Evolutionary conservation across 2,888 invertebrate genomes (phyloP).

Genomic region (Cheilosia scutellata): DNA sequence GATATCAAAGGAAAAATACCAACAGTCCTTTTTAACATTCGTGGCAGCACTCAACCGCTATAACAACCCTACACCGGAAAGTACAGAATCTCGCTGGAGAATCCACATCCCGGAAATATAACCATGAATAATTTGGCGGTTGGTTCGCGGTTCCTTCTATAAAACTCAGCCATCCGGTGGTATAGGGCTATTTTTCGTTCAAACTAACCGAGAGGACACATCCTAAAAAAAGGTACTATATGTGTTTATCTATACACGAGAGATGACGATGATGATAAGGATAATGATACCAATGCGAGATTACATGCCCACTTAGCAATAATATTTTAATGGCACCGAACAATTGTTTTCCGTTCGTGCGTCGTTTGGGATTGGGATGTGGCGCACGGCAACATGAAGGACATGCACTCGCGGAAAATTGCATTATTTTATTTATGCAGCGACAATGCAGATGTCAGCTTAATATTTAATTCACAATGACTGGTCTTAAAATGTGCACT

Average conservation of each 20-base stretch:
- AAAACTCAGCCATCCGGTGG: slow-evolving; percentile 45
- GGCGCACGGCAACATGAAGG: slow-evolving; percentile 1
- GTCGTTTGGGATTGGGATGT: not conserved
- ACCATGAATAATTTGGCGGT: slow-evolving; percentile 70
- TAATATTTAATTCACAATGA: slow-evolving; percentile 58
- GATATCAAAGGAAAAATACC: slow-evolving; percentile 11
- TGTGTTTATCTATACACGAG: not conserved
- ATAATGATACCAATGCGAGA: slow-evolving; percentile 63
- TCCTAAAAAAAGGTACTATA: not conserved
- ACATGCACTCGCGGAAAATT: slow-evolving; percentile 18
- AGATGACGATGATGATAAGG: slow-evolving; percentile 31
- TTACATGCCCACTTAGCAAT: slow-evolving; percentile 70
- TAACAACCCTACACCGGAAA: slow-evolving; percentile 59
- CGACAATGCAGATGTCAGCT: slow-evolving; percentile 41
- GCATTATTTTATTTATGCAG: not conserved
- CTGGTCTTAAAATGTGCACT: slow-evolving; percentile 49
- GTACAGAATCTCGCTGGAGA: slow-evolving; percentile 65
- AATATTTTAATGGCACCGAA: slow-evolving; percentile 61
- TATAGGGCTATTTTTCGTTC: not conserved
- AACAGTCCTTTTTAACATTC: slow-evolving; percentile 57
- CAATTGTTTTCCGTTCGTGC: slow-evolving; percentile 56
- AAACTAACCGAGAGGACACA: not conserved
- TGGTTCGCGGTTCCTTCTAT: slow-evolving; percentile 20
- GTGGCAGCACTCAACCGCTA: slow-evolving; percentile 44
- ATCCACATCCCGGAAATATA: slow-evolving; percentile 71